Percentiles rank a stretch among this genome's conserved stretches.
These are phyloP conservation scores for Raillietiella orientalis DNA, from an alignment of 2,888 invertebrate species.

Conservation along the genomic window DNA sequence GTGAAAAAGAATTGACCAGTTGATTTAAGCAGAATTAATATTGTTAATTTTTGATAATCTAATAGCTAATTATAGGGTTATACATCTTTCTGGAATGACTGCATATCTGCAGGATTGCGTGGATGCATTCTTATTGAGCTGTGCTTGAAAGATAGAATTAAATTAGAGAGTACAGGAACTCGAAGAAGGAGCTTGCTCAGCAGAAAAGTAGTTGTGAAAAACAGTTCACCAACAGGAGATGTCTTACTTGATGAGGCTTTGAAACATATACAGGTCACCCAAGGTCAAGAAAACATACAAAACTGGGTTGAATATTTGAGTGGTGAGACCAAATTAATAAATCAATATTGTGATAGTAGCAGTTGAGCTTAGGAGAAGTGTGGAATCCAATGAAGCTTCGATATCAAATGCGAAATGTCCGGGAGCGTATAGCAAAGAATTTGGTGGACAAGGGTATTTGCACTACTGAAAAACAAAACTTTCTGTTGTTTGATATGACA, in stretches of 20 bases:
- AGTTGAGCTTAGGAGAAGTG: conserved; percentile 42
- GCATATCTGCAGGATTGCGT: conserved; percentile 91
- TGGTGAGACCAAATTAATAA: conserved; percentile 27
- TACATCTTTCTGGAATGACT: conserved; percentile 99
- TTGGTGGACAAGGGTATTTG: conserved; percentile 95
- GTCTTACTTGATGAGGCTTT: conserved; percentile 47
- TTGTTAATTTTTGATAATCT: too few relatives aligned
- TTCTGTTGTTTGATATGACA: conserved; percentile 97
- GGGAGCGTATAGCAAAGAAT: conserved; percentile 94
- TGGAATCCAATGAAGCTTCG: conserved; percentile 97
- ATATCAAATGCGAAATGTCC: conserved; percentile 92
- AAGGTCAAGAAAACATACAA: conserved; percentile 85
- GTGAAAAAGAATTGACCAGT: too few relatives aligned
- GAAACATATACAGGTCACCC: conserved; percentile 92
- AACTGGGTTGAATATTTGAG: conserved; percentile 99
- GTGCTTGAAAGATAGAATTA: conserved; percentile 70
- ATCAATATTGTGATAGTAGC: conserved; percentile 3
- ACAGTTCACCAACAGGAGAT: conserved; percentile 84
- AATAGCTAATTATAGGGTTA: too few relatives aligned
- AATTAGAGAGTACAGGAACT: conserved; percentile 89
- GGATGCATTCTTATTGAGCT: conserved; percentile 96
- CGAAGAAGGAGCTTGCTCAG: conserved; percentile 55
- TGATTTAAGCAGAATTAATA: too few relatives aligned
- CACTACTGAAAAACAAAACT: conserved; percentile 98
- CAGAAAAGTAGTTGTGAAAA: conserved; percentile 46